phyloP scores from a whole-genome alignment of 2,797 vertebrate genomes.

The Clamator glandarius region DNA sequence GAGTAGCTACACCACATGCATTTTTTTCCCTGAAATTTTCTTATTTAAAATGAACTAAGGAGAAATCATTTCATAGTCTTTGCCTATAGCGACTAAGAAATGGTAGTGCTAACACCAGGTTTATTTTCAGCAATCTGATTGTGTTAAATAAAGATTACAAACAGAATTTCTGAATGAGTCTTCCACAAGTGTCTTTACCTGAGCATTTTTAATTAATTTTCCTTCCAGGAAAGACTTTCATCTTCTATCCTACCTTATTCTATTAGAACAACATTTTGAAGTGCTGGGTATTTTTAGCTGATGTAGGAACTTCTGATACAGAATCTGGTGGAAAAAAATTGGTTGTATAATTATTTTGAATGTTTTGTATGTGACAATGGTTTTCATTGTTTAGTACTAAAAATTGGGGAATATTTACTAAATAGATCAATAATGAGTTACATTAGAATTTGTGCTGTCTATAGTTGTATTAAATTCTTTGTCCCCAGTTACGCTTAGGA shows the following conservation, averaged over 20 bases:
- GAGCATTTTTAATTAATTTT: not conserved
- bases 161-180: not conserved
- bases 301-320: not conserved
- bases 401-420: not conserved
- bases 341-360: not conserved
- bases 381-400: not conserved
- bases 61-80: too few relatives aligned
- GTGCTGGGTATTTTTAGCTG: not conserved
- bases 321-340: not conserved
- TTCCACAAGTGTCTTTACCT: not conserved
- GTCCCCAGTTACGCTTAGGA: not conserved
- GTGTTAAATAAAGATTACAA: slow-evolving; percentile 23
- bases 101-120: not conserved
- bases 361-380: not conserved
- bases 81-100: not conserved
- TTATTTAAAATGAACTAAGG: slow-evolving; percentile 3
- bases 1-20: not conserved
- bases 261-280: not conserved
- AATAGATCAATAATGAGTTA: not conserved
- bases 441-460: not conserved
- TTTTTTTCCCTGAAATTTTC: not conserved
- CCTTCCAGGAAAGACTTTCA: not conserved
- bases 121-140: not conserved
- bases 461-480: not conserved
- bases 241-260: not conserved